phyloP scores from a whole-genome alignment of 2,888 invertebrate species.

The Melolontha melolontha region DNA sequence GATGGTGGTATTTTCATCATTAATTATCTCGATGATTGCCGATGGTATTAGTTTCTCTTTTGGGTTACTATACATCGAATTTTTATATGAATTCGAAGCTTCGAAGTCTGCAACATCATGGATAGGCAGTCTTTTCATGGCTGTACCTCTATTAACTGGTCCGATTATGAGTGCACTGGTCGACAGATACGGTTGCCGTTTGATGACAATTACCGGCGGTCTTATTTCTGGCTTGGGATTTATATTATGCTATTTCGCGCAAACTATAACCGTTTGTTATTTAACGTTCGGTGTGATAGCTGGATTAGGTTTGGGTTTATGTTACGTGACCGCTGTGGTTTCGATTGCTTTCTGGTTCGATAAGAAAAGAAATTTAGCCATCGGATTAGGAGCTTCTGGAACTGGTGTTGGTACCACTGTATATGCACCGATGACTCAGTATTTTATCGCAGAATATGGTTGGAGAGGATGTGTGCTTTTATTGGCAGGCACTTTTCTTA shows the following conservation, averaged over 20 bases:
- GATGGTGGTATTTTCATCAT: conserved; percentile 88
- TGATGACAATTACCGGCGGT: conserved; percentile 72
- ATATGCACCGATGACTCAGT: conserved; percentile 87
- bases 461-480: conserved; percentile 87
- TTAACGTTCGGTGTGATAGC: conserved; percentile 88
- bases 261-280: conserved; percentile 82
- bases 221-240: conserved; percentile 81
- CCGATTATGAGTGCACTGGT: conserved; percentile 87
- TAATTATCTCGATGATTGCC: conserved; percentile 88
- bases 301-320: conserved; percentile 85
- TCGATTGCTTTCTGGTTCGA: conserved; percentile 95
- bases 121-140: conserved; percentile 91
- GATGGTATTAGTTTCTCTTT: conserved; percentile 96
- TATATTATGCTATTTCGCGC: conserved; percentile 77
- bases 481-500: conserved; percentile 85
- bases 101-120: conserved; percentile 89
- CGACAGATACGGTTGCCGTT: conserved; percentile 69
- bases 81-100: conserved; percentile 83
- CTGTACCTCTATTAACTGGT: conserved; percentile 87
- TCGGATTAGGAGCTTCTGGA: conserved; percentile 88
- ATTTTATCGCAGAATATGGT: conserved; percentile 81
- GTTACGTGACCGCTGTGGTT: conserved; percentile 91
- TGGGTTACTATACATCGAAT: conserved; percentile 87
- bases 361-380: conserved; percentile 86
- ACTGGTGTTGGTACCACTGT: conserved; percentile 91